Percentiles rank a stretch among this genome's conserved stretches.
phyloP scores from a whole-genome alignment of 2,797 vertebrate genomes.

The Melanotaenia nigrans region DNA sequence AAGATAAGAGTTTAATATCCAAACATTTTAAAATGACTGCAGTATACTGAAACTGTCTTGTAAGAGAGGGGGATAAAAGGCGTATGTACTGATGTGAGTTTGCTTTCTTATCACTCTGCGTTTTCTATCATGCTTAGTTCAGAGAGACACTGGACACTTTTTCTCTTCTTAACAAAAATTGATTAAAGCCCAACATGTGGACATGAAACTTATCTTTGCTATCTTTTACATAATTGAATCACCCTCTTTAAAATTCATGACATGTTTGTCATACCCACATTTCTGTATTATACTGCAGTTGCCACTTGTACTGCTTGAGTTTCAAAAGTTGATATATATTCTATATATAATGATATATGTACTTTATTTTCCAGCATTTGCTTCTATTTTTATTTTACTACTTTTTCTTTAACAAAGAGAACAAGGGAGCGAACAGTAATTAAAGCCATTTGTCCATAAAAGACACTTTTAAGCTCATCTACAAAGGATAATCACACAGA shows the following conservation, averaged over 20 bases:
- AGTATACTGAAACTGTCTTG: neutral
- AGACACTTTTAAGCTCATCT: slow-evolving; percentile 13
- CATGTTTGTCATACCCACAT: neutral
- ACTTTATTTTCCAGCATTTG: slow-evolving; percentile 6
- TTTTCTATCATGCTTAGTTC: neutral
- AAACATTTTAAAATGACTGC: slow-evolving; percentile 6
- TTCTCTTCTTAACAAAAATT: neutral
- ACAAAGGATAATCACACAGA: slow-evolving; percentile 17
- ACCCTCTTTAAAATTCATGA: neutral
- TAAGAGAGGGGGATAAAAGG: neutral
- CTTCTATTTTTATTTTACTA: neutral
- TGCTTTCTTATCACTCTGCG: neutral
- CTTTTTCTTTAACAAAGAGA: neutral
- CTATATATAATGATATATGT: neutral
- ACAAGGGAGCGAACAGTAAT: neutral
- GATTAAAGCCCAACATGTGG: neutral
- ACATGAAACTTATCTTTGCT: neutral
- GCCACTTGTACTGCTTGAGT: neutral
- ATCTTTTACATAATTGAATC: neutral
- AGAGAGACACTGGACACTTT: neutral
- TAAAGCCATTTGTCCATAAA: slow-evolving; percentile 8
- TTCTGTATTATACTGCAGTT: neutral
- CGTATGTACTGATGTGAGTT: neutral
- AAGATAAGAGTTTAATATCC: neutral
- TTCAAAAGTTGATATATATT: neutral